A percentile compares a stretch with the other conserved stretches of the same genome.
Evolutionary conservation across 2,888 invertebrate genomes (phyloP).

Genomic region (Papilio demoleus): DNA sequence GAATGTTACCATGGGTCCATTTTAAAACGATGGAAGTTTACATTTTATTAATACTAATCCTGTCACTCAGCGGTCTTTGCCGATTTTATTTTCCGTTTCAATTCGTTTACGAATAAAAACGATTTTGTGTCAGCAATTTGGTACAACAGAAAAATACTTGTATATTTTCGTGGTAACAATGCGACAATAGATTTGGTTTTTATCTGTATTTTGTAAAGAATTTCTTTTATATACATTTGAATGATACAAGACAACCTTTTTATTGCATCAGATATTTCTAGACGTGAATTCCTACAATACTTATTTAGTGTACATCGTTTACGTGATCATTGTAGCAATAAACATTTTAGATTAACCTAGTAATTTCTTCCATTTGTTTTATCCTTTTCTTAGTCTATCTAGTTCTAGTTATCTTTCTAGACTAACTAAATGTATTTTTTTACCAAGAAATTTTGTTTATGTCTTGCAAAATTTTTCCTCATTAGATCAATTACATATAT

Average conservation of each 20-base stretch:
- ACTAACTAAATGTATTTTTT: not conserved
- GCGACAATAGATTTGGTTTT: not conserved
- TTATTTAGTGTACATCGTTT: slow-evolving; percentile 1
- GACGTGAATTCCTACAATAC: slow-evolving; percentile 4
- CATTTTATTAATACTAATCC: too few relatives aligned
- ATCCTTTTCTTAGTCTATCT: not conserved
- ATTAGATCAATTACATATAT: too few relatives aligned
- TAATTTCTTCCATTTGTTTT: not conserved
- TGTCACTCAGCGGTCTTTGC: too few relatives aligned
- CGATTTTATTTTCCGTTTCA: too few relatives aligned
- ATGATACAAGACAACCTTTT: not conserved
- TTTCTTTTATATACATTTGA: not conserved
- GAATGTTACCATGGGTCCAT: too few relatives aligned
- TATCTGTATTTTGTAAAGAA: not conserved
- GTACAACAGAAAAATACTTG: too few relatives aligned
- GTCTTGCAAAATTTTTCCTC: too few relatives aligned
- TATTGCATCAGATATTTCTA: not conserved
- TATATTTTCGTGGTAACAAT: too few relatives aligned
- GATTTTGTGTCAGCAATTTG: too few relatives aligned
- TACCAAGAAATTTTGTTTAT: too few relatives aligned
- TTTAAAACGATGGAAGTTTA: too few relatives aligned
- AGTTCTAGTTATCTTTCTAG: not conserved
- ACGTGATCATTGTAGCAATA: not conserved
- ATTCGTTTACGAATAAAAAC: too few relatives aligned
- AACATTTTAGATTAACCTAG: not conserved